phyloP scores from a whole-genome alignment of 2,113 vertebrate genomes.

The Dissostichus mawsoni region DNA sequence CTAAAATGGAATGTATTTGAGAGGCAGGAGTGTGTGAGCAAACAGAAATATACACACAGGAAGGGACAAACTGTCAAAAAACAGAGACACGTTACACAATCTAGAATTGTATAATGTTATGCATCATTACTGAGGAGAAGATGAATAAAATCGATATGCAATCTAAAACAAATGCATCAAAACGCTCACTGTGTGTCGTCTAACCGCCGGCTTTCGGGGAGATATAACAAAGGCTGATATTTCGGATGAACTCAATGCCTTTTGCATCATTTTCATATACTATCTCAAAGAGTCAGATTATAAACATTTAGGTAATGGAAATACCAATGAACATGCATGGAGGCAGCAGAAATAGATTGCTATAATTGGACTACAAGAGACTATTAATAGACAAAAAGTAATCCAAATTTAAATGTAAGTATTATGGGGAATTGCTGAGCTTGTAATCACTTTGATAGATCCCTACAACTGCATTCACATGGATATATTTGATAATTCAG shows the following conservation, averaged over 20 bases:
- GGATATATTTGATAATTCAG: background rate
- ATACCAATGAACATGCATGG: too few species aligned
- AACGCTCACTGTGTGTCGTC: slow-evolving; percentile 11
- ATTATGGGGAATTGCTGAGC: background rate
- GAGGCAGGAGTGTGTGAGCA: background rate
- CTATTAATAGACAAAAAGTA: background rate
- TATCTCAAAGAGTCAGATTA: background rate
- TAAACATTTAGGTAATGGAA: too few species aligned
- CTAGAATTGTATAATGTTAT: slow-evolving; percentile 41
- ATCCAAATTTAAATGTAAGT: background rate
- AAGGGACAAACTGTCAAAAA: too few species aligned
- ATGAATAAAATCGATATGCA: slow-evolving; percentile 33
- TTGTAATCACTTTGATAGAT: background rate
- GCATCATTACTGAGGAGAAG: slow-evolving; percentile 38
- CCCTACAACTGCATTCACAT: background rate
- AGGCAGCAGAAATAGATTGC: background rate
- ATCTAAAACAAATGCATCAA: slow-evolving; percentile 61
- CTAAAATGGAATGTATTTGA: slow-evolving; percentile 38
- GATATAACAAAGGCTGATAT: slow-evolving; percentile 41
- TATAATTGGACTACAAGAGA: background rate
- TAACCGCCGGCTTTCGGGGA: slow-evolving; percentile 30
- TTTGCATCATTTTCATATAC: slow-evolving; percentile 21
- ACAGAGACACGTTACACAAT: background rate
- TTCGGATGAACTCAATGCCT: slow-evolving; percentile 29
- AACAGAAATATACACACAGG: too few species aligned